phyloP scores from a whole-genome alignment of 2,888 invertebrate genomes.

The Tanypteryx hageni region DNA sequence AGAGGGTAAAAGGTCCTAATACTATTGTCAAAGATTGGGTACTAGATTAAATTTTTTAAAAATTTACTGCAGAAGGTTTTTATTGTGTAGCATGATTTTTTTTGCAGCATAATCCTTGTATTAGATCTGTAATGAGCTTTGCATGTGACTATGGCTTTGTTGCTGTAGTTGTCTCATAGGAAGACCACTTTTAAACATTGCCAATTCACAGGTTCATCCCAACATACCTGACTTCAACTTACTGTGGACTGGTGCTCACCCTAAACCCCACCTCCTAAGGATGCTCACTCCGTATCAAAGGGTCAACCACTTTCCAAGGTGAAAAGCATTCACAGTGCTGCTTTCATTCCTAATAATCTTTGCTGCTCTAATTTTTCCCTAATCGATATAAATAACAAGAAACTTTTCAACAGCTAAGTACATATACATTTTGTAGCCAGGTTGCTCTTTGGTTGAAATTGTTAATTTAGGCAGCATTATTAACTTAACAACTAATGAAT shows the following conservation, averaged over 20 bases:
- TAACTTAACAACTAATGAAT: no score
- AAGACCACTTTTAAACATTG: constrained; percentile 17
- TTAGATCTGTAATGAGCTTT: constrained; percentile 4
- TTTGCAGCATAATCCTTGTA: neutral
- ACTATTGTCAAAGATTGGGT: no score
- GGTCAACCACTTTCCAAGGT: constrained; percentile 97
- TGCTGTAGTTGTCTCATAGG: constrained; percentile 22
- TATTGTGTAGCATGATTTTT: no score
- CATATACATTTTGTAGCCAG: no score
- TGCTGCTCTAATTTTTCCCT: neutral
- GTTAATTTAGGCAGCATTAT: no score
- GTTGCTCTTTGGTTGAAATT: no score
- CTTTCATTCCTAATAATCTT: constrained; percentile 25
- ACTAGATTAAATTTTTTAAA: no score
- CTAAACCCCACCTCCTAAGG: constrained; percentile 91
- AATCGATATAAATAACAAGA: neutral
- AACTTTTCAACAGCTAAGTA: no score
- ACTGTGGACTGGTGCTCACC: constrained; percentile 94
- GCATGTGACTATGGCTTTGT: neutral
- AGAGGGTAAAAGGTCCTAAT: no score
- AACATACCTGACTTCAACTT: constrained; percentile 89
- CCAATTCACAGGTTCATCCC: constrained; percentile 77
- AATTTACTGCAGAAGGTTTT: no score
- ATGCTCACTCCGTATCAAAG: constrained; percentile 91
- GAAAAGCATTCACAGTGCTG: constrained; percentile 68